Conservation (phyloP, 1,140 invertebrate genomes). For the Aphidius gifuensis region DNA sequence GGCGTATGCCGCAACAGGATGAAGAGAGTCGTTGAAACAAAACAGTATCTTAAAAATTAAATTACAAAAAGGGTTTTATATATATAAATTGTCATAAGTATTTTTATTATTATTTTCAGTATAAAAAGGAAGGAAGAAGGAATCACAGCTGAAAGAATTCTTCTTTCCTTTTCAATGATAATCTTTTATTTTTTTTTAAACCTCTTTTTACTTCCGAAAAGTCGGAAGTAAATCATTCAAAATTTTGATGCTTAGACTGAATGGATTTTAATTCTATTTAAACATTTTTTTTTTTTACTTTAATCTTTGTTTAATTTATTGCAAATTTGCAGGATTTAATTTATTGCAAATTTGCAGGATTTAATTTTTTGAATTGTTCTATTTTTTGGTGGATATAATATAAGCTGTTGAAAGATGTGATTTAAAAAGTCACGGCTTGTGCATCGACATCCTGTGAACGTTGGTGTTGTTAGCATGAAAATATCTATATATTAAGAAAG, state of each 20-base stretch:
- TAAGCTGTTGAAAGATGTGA: too few relatives aligned
- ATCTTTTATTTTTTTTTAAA: neutral
- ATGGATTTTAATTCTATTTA: too few relatives aligned
- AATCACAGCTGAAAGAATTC: conserved; percentile 34
- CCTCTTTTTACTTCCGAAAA: too few relatives aligned
- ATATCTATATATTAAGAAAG: neutral
- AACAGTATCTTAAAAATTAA: neutral
- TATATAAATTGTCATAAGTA: neutral
- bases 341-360: too few relatives aligned
- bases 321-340: too few relatives aligned
- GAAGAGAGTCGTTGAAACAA: conserved; percentile 33
- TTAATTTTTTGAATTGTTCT: too few relatives aligned
- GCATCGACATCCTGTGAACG: conserved; percentile 39
- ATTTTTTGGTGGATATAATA: too few relatives aligned
- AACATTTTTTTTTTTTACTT: too few relatives aligned
- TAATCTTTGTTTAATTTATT: too few relatives aligned
- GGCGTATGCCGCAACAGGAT: conserved; percentile 22
- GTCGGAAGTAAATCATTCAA: too few relatives aligned
- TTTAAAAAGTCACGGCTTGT: conserved; percentile 34
- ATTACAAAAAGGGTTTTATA: neutral
- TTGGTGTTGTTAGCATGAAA: conserved; percentile 2
- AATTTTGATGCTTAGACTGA: too few relatives aligned
- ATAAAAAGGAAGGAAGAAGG: conserved; percentile 22
- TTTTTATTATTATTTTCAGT: neutral
- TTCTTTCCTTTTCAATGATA: conserved; percentile 23